These are phyloP conservation scores for Xestia c-nigrum DNA, from an alignment of 2,888 invertebrate genomes.

Conservation along the genomic window DNA sequence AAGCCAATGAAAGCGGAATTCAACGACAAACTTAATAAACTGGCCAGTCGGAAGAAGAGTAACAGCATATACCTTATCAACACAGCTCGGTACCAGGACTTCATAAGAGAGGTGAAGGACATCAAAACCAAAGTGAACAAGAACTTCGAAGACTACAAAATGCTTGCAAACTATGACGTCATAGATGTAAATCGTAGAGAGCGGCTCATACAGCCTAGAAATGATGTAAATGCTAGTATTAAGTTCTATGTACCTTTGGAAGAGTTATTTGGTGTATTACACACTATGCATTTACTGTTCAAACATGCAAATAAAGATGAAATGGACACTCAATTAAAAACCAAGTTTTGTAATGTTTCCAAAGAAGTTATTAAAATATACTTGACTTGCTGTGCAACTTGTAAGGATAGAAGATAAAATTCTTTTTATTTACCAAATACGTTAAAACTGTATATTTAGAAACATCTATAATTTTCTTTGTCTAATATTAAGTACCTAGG, in stretches of 20 bases:
- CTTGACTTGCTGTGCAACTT: constrained; percentile 78
- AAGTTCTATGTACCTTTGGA: constrained; percentile 81
- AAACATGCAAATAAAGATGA: constrained; percentile 77
- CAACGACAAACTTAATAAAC: constrained; percentile 73
- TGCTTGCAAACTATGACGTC: constrained; percentile 81
- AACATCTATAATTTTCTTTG: background rate
- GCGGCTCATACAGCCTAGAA: constrained; percentile 77
- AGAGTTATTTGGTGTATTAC: constrained; percentile 81
- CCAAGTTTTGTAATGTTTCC: constrained; percentile 84
- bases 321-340: constrained; percentile 79
- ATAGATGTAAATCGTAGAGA: constrained; percentile 74
- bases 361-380: constrained; percentile 84
- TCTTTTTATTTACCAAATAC: background rate
- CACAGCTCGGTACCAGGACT: constrained; percentile 75
- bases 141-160: constrained; percentile 80
- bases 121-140: constrained; percentile 76
- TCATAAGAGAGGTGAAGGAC: constrained; percentile 78
- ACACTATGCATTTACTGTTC: constrained; percentile 83
- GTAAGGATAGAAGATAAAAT: constrained; percentile 58
- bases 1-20: constrained; percentile 79
- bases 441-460: background rate
- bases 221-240: constrained; percentile 67
- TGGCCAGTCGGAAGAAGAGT: constrained; percentile 78
- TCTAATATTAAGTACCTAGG: background rate
- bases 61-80: constrained; percentile 79